Evolutionary conservation across 2,888 invertebrate genomes (phyloP).

Genomic region (Nephrotoma flavescens): DNA sequence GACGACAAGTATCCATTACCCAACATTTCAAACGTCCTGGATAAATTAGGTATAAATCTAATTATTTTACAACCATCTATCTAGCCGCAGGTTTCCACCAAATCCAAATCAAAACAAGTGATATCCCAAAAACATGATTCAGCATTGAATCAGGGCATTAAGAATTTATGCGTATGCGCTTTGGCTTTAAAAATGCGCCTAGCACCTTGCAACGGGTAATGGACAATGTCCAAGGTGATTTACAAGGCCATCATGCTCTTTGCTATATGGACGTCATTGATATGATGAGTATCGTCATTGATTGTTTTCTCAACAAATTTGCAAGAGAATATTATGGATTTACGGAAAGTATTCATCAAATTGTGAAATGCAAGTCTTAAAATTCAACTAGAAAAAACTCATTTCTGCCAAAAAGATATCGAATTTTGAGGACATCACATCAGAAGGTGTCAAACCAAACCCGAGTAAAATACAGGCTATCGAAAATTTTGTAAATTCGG

Average conservation of each 20-base stretch:
- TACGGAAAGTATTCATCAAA: neutral
- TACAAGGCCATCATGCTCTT: too few species aligned
- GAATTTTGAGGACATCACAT: neutral
- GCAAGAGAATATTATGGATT: neutral
- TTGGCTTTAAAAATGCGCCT: neutral
- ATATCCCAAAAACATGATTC: neutral
- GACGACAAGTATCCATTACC: neutral
- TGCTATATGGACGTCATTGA: too few species aligned
- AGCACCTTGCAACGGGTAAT: too few species aligned
- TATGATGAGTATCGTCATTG: too few species aligned
- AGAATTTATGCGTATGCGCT: neutral
- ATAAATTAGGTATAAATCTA: neutral
- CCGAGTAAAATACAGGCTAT: too few species aligned
- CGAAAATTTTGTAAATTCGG: neutral
- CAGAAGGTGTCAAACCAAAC: neutral
- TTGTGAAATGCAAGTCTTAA: neutral
- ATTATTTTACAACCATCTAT: neutral
- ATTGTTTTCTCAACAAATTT: neutral
- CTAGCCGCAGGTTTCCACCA: neutral
- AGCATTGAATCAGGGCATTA: neutral
- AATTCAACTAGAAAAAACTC: neutral
- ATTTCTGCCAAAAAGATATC: neutral
- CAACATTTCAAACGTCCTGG: slow-evolving; percentile 13
- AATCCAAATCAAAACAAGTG: neutral
- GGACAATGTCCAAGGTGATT: too few species aligned